phyloP scores from a whole-genome alignment of 2,797 vertebrate species.

The Molossus molossus region DNA sequence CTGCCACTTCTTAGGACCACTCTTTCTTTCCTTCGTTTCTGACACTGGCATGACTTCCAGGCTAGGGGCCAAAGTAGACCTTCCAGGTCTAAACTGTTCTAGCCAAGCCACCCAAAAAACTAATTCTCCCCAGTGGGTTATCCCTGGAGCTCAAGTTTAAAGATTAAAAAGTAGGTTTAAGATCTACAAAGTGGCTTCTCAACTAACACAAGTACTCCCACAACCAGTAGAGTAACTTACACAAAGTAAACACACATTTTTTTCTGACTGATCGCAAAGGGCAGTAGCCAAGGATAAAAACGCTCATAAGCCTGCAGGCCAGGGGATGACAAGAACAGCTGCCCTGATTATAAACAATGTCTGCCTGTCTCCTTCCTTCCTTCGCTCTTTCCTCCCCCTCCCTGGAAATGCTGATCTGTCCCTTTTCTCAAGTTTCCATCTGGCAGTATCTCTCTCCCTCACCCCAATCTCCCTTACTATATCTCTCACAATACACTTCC shows the following conservation, averaged over 20 bases:
- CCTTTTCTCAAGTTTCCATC: constrained; percentile 57
- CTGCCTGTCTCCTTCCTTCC: constrained; percentile 18
- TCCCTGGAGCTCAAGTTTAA: constrained; percentile 20
- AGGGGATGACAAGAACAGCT: constrained; percentile 16
- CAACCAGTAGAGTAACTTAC: not conserved
- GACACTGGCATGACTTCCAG: constrained; percentile 11
- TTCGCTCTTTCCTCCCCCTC: not conserved
- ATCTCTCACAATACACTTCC: not conserved
- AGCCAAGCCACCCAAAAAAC: not conserved
- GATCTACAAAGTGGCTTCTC: constrained; percentile 52
- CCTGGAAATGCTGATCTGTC: constrained; percentile 11
- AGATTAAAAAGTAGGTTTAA: constrained; percentile 62
- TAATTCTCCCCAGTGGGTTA: not conserved
- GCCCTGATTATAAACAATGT: constrained; percentile 62
- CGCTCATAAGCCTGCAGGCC: not conserved
- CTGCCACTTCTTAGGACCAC: not conserved
- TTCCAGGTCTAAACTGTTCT: not conserved
- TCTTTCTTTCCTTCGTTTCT: not conserved
- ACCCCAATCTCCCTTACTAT: not conserved
- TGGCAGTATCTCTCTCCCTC: constrained; percentile 1
- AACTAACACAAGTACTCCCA: not conserved
- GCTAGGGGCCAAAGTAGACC: not conserved
- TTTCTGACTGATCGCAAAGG: constrained; percentile 27
- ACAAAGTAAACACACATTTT: constrained; percentile 44
- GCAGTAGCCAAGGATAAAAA: not conserved